A percentile compares a stretch with the other conserved stretches of the same genome.
Evolutionary conservation across 2,797 vertebrate species (phyloP).

Genomic region (Argya squamiceps): DNA sequence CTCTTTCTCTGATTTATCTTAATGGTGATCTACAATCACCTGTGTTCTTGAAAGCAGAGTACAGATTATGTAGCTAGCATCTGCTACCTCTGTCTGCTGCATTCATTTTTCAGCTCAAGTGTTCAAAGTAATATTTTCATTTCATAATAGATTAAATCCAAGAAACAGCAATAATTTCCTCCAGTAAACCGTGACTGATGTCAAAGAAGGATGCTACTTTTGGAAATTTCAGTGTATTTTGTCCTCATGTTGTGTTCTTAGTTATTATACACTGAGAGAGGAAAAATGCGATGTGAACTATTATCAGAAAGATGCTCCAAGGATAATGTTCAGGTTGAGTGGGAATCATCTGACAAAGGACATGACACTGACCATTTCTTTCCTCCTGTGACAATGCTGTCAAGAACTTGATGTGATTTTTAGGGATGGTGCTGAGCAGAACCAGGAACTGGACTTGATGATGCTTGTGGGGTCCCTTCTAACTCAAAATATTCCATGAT

Average conservation of each 20-base stretch:
- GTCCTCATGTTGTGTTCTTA: neutral
- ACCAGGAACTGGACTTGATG: accelerated
- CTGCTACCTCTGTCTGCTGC: neutral
- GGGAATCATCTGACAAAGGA: neutral
- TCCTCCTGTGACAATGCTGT: neutral
- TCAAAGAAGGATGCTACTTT: neutral
- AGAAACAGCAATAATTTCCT: neutral
- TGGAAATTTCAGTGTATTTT: neutral
- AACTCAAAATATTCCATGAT: neutral
- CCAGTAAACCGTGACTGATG: neutral
- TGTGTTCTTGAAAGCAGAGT: neutral
- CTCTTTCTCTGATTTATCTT: neutral
- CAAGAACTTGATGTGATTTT: neutral
- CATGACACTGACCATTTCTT: neutral
- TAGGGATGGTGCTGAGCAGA: neutral
- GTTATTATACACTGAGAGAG: neutral
- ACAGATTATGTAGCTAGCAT: neutral
- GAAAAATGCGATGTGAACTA: neutral
- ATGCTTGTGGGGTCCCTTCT: neutral
- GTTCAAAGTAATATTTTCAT: neutral
- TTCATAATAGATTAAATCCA: neutral
- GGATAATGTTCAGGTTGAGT: neutral
- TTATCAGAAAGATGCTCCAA: neutral
- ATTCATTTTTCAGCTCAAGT: neutral
- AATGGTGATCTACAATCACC: neutral